Percentiles rank a stretch among this genome's conserved stretches.
These are phyloP conservation scores for Drosophila santomea DNA, from an alignment of 1,140 invertebrate species.

Conservation along the genomic window DNA sequence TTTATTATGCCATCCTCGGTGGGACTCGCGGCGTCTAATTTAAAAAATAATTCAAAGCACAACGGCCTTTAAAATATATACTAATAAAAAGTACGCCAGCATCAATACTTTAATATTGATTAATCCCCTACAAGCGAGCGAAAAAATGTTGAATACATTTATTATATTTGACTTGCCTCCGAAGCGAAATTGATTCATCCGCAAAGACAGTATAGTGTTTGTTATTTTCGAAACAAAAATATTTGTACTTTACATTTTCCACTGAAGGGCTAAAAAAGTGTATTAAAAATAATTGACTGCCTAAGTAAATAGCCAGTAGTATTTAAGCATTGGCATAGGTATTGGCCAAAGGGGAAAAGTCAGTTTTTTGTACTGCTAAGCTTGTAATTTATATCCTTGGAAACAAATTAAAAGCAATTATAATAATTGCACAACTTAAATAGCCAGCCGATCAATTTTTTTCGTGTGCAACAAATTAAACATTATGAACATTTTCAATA, in stretches of 20 bases:
- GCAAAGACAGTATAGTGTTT: conserved; percentile 14
- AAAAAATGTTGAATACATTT: conserved; percentile 23
- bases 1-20: conserved; percentile 45
- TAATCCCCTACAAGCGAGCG: neutral
- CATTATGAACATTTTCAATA: conserved; percentile 41
- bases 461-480: conserved; percentile 3
- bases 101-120: conserved; percentile 1
- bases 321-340: neutral
- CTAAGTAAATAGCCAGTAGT: neutral
- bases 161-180: conserved; percentile 25
- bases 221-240: conserved; percentile 34
- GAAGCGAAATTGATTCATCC: conserved; percentile 23
- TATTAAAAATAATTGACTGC: neutral
- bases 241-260: conserved; percentile 15
- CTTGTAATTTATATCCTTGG: neutral
- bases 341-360: neutral
- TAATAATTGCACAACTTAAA: neutral
- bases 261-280: neutral
- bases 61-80: neutral
- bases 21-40: conserved; percentile 12
- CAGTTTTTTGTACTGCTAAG: neutral
- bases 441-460: neutral
- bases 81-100: neutral
- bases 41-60: neutral
- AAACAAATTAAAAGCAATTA: neutral